These are phyloP conservation scores for Lithobius niger DNA, from an alignment of 1,140 invertebrate species.

Conservation along the genomic window DNA sequence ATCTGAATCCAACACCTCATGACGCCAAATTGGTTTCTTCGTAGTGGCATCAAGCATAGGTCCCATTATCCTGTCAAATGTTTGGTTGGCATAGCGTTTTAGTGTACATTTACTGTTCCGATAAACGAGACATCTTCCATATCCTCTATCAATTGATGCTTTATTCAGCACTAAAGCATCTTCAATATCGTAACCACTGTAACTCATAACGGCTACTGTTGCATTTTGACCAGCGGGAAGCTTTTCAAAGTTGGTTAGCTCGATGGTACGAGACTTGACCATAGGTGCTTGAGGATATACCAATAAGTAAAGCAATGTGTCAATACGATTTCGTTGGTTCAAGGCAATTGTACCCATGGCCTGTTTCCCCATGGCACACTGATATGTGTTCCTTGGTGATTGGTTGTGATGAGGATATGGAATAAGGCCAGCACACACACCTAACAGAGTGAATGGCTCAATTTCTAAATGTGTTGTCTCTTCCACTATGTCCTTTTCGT, in stretches of 20 bases:
- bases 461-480: slow-evolving; percentile 92
- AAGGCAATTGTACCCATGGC: slow-evolving; percentile 95
- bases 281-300: slow-evolving; percentile 94
- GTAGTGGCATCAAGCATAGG: slow-evolving; percentile 67
- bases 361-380: slow-evolving; percentile 99
- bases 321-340: slow-evolving; percentile 93
- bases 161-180: slow-evolving; percentile 96
- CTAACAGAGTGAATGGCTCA: slow-evolving; percentile 90
- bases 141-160: slow-evolving; percentile 87
- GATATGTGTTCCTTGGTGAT: slow-evolving; percentile 97
- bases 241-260: slow-evolving; percentile 92
- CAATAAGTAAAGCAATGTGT: slow-evolving; percentile 91
- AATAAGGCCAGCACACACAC: slow-evolving; percentile 91
- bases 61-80: slow-evolving; percentile 80
- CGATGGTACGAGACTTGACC: slow-evolving; percentile 87
- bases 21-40: slow-evolving; percentile 68
- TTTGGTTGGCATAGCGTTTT: slow-evolving; percentile 87
- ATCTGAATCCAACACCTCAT: slow-evolving; percentile 74
- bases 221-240: slow-evolving; percentile 99
- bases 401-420: slow-evolving; percentile 99
- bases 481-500: slow-evolving; percentile 61
- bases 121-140: slow-evolving; percentile 79
- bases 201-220: slow-evolving; percentile 98
- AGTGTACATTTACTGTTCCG: slow-evolving; percentile 75
- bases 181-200: slow-evolving; percentile 98